Evolutionary conservation across 2,113 vertebrate species (phyloP).

Genomic region (Larimichthys polyactis): DNA sequence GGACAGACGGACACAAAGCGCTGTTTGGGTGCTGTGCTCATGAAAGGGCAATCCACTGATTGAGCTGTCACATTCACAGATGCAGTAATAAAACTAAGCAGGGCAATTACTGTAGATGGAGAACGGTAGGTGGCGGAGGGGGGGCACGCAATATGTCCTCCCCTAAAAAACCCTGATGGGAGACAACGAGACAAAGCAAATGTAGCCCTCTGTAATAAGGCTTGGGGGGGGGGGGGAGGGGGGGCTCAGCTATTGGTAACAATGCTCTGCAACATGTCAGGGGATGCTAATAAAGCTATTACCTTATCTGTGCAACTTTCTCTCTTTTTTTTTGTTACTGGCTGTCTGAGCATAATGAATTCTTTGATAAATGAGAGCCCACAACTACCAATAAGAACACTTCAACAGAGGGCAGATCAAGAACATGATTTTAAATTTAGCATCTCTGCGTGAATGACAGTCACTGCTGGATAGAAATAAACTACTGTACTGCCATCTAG

Average conservation of each 20-base stretch:
- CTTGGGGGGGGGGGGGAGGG: neutral
- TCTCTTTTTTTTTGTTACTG: neutral
- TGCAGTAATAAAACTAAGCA: constrained; percentile 79
- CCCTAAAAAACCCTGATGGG: constrained; percentile 58
- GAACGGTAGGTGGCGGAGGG: constrained; percentile 37
- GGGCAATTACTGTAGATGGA: constrained; percentile 79
- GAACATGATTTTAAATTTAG: neutral
- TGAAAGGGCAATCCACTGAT: constrained; percentile 75
- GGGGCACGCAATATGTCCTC: constrained; percentile 49
- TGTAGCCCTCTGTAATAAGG: constrained; percentile 72
- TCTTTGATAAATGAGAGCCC: constrained; percentile 11
- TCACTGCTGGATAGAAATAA: neutral
- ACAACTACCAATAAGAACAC: constrained; percentile 3
- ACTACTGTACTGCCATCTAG: constrained; percentile 76
- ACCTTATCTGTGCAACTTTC: constrained; percentile 32
- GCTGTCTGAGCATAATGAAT: neutral
- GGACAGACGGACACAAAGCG: constrained; percentile 74
- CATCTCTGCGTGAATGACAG: neutral
- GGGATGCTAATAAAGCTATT: constrained; percentile 42
- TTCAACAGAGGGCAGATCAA: constrained; percentile 20
- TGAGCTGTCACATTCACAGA: constrained; percentile 78
- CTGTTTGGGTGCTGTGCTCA: constrained; percentile 72
- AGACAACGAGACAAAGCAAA: constrained; percentile 72
- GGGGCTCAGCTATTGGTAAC: constrained; percentile 40
- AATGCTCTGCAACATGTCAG: constrained; percentile 32